phyloP scores from a whole-genome alignment of 2,888 invertebrate species.

The Callyntrura guangdongensis region DNA sequence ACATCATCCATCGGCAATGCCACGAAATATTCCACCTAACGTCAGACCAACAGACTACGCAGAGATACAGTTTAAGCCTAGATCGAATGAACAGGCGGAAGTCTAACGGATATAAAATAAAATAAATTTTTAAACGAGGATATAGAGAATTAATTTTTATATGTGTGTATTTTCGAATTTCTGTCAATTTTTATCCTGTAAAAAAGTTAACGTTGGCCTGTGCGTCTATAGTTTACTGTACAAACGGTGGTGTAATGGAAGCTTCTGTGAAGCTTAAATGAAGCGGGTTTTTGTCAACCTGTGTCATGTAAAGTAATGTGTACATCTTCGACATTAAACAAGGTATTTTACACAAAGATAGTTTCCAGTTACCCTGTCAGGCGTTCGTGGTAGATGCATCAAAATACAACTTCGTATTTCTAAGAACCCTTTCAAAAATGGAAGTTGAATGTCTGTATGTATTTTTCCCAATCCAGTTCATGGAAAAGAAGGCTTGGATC shows the following conservation, averaged over 20 bases:
- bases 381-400: not conserved
- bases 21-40: slow-evolving; percentile 81
- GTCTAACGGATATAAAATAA: slow-evolving; percentile 73
- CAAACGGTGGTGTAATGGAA: not conserved
- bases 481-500: slow-evolving; percentile 71
- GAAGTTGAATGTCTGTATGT: slow-evolving; percentile 1
- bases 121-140: slow-evolving; percentile 37
- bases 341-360: not conserved
- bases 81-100: slow-evolving; percentile 84
- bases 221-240: slow-evolving; percentile 5
- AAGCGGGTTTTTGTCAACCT: not conserved
- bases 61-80: slow-evolving; percentile 84
- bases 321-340: not conserved
- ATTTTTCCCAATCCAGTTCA: not conserved
- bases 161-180: slow-evolving; percentile 57
- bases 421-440: slow-evolving; percentile 17
- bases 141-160: slow-evolving; percentile 45
- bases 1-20: slow-evolving; percentile 81
- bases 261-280: slow-evolving; percentile 70
- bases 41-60: slow-evolving; percentile 83
- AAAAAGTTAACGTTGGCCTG: slow-evolving; percentile 49
- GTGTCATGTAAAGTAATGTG: not conserved
- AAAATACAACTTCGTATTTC: not conserved
- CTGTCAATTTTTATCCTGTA: slow-evolving; percentile 77
- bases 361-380: slow-evolving; percentile 57